These are phyloP conservation scores for Sylvietta virens DNA, from an alignment of 2,113 vertebrate species.

Conservation along the genomic window DNA sequence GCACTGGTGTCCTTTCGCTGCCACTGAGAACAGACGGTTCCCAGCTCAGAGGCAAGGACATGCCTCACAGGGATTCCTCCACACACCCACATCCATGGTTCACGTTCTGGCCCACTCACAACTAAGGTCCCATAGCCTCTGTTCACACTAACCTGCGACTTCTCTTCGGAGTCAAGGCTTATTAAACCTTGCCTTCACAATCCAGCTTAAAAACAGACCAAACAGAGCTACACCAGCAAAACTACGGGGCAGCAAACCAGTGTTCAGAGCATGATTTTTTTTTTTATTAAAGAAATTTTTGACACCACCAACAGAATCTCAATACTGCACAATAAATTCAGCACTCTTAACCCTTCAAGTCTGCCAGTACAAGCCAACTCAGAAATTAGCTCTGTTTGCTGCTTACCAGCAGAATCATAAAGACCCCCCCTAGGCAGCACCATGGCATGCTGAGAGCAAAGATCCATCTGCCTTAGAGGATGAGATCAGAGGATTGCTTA, in stretches of 20 bases:
- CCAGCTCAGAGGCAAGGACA: not conserved
- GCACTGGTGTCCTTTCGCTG: not conserved
- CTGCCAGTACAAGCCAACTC: not conserved
- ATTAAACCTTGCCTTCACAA: not conserved
- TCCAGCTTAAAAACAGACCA: not conserved
- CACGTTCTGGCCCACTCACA: not conserved
- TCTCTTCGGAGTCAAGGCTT: not conserved
- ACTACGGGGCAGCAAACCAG: not conserved
- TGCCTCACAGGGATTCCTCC: not conserved
- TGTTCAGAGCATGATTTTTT: not conserved
- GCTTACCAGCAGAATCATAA: not conserved
- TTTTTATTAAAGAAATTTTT: not conserved
- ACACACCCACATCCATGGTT: not conserved
- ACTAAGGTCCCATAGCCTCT: not conserved
- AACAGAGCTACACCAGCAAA: not conserved
- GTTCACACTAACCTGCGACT: not conserved
- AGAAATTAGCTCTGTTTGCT: not conserved
- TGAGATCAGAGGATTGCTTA: not conserved
- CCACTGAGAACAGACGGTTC: accelerated
- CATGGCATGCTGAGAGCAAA: not conserved
- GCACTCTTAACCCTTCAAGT: not conserved
- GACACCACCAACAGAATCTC: not conserved
- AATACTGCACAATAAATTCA: not conserved
- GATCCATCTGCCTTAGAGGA: not conserved
- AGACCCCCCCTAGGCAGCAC: not conserved